Evolutionary conservation across 2,113 vertebrate species (phyloP).

Genomic region (Neolamprologus sp.): DNA sequence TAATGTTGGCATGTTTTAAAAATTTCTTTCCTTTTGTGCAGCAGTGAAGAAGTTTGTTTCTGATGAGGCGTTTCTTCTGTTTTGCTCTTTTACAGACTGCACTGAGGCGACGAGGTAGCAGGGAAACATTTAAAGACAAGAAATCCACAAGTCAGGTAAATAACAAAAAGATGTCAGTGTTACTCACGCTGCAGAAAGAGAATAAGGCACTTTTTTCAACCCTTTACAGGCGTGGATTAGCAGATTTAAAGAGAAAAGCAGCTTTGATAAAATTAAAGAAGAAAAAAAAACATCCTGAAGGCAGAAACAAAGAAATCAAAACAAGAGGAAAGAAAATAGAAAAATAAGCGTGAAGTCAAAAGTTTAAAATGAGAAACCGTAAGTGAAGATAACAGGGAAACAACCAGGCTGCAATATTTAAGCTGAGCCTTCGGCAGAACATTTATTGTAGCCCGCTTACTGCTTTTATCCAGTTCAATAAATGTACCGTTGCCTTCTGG

Average conservation of each 20-base stretch:
- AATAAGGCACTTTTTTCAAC: background rate
- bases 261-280: background rate
- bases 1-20: background rate
- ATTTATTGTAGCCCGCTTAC: background rate
- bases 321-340: background rate
- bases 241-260: background rate
- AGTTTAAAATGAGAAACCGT: background rate
- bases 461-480: background rate
- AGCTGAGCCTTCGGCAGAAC: background rate
- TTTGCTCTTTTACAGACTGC: conserved; percentile 77
- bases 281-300: background rate
- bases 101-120: conserved; percentile 87
- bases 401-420: background rate
- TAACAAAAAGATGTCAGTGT: background rate
- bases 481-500: background rate
- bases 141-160: conserved; percentile 84
- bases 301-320: background rate
- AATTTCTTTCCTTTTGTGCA: background rate
- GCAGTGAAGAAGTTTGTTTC: background rate
- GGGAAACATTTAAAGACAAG: conserved; percentile 93
- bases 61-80: background rate
- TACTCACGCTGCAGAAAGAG: background rate
- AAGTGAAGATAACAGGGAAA: background rate
- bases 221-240: background rate
- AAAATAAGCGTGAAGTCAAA: background rate